These are phyloP conservation scores for Drosophila imparisetae DNA, from an alignment of 2,888 invertebrate genomes.

Conservation along the genomic window DNA sequence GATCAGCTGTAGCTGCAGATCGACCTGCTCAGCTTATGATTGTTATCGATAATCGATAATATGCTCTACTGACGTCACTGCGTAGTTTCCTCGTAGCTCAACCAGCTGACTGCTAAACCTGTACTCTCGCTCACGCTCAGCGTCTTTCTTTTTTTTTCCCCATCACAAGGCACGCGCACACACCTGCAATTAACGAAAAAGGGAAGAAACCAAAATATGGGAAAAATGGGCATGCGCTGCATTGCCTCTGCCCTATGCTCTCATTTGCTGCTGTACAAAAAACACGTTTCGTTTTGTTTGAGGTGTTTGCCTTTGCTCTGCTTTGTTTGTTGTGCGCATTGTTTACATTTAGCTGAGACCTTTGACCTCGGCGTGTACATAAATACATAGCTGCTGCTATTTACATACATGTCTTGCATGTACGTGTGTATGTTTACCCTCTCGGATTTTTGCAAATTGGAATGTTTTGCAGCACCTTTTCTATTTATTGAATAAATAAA, in stretches of 20 bases:
- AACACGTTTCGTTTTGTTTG: slow-evolving; percentile 22
- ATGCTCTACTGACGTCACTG: slow-evolving; percentile 21
- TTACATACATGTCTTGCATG: slow-evolving; percentile 8
- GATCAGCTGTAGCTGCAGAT: slow-evolving; percentile 33
- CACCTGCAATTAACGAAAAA: slow-evolving; percentile 24
- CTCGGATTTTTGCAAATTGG: slow-evolving; percentile 33
- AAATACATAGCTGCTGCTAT: slow-evolving; percentile 1
- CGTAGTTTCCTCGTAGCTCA: neutral
- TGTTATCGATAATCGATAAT: slow-evolving; percentile 41
- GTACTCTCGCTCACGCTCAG: neutral
- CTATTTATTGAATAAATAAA: slow-evolving; percentile 50
- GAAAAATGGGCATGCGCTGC: neutral
- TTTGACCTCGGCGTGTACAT: slow-evolving; percentile 62
- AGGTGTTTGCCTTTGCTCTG: neutral
- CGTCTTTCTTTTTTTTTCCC: slow-evolving; percentile 10
- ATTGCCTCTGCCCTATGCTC: neutral
- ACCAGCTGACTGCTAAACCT: slow-evolving; percentile 34
- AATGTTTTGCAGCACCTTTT: slow-evolving; percentile 16
- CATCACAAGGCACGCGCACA: slow-evolving; percentile 23
- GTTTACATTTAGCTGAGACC: slow-evolving; percentile 52
- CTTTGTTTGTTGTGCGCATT: slow-evolving; percentile 31
- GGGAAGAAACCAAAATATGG: slow-evolving; percentile 1
- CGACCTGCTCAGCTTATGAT: slow-evolving; percentile 2
- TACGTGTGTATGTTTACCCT: neutral
- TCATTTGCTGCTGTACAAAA: slow-evolving; percentile 11